Evolutionary conservation across 2,888 invertebrate species (phyloP).

Genomic region (Cantharis rufa): DNA sequence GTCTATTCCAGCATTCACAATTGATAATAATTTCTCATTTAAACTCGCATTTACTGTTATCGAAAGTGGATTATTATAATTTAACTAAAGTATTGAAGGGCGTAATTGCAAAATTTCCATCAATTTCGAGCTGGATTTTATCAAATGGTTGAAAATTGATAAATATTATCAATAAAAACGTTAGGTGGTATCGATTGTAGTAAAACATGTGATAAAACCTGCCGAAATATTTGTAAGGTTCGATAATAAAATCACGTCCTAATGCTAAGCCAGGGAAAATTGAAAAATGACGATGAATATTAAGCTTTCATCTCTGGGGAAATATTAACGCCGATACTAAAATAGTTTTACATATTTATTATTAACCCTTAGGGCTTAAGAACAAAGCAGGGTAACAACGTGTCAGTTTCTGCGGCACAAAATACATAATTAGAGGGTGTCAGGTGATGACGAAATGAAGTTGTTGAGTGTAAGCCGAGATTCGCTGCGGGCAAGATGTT

Average conservation of each 20-base stretch:
- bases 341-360: conserved; percentile 43
- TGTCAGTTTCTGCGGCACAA: conserved; percentile 48
- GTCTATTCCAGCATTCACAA: conserved; percentile 12
- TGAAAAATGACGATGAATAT: conserved; percentile 27
- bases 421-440: conserved; percentile 55
- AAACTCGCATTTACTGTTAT: neutral
- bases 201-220: neutral
- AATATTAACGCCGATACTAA: conserved; percentile 38
- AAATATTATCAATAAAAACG: neutral
- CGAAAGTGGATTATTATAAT: neutral
- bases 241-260: conserved; percentile 10
- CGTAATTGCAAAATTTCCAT: neutral
- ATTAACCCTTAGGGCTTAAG: conserved; percentile 17
- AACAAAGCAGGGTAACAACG: conserved; percentile 40
- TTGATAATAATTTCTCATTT: conserved; percentile 15
- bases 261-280: conserved; percentile 18
- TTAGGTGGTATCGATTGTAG: neutral
- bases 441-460: conserved; percentile 46
- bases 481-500: conserved; percentile 27
- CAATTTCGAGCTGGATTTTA: neutral
- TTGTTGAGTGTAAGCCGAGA: conserved; percentile 28
- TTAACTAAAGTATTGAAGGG: neutral
- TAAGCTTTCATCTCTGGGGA: conserved; percentile 31
- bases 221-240: neutral
- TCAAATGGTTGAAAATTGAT: neutral